phyloP scores from a whole-genome alignment of 2,113 vertebrate species.

The Ceyx cyanopectus region DNA sequence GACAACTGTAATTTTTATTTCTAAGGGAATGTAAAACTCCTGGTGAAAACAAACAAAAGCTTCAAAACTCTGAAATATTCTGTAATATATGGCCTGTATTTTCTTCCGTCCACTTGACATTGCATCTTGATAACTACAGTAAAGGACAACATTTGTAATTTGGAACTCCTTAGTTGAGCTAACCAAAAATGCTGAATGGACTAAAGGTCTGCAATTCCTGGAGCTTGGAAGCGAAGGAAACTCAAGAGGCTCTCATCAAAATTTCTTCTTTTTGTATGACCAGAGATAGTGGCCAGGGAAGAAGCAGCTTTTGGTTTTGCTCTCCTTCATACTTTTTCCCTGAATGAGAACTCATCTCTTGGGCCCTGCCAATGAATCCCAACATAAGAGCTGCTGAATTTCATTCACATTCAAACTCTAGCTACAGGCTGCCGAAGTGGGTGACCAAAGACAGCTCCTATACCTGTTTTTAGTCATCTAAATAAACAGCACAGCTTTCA shows the following conservation, averaged over 20 bases:
- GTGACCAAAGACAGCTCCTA: background rate
- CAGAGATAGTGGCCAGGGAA: background rate
- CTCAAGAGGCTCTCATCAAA: background rate
- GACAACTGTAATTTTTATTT: background rate
- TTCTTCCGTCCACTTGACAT: background rate
- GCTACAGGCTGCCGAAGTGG: background rate
- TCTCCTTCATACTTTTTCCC: background rate
- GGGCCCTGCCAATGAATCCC: background rate
- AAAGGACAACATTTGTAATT: background rate
- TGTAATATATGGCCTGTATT: background rate
- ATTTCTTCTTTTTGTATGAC: background rate
- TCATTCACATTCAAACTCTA: background rate
- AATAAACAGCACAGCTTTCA: background rate
- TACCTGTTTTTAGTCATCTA: background rate
- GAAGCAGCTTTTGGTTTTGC: background rate
- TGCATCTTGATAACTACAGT: background rate
- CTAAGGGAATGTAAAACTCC: background rate
- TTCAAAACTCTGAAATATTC: background rate
- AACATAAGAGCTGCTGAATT: background rate
- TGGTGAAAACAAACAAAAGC: background rate
- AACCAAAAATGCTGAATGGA: background rate
- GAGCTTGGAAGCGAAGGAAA: background rate
- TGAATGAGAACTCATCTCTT: fast-evolving
- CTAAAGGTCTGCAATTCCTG: background rate
- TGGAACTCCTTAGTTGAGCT: background rate